Conservation (phyloP, 2,113 vertebrate species). For the Numida meleagris region DNA sequence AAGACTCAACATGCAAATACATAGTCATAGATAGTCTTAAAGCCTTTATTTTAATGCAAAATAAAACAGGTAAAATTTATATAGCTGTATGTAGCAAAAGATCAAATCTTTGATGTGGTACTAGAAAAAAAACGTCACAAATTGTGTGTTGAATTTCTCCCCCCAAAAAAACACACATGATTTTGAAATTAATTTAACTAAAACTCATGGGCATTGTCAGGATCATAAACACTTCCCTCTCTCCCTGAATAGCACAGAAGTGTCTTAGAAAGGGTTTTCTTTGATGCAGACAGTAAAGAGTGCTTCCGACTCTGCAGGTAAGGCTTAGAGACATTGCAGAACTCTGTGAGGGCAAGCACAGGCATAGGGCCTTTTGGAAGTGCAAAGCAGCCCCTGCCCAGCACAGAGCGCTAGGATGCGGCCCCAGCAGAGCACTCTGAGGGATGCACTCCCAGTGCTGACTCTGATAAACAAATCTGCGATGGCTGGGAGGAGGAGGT, state of each 20-base stretch:
- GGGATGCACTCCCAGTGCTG: slow-evolving; percentile 18
- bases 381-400: slow-evolving; percentile 18
- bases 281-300: slow-evolving; percentile 36
- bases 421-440: slow-evolving; percentile 18
- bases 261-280: slow-evolving; percentile 41
- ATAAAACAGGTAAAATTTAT: slow-evolving; percentile 79
- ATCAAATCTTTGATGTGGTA: slow-evolving; percentile 61
- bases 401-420: neutral
- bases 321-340: slow-evolving; percentile 26
- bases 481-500: slow-evolving; percentile 52
- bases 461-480: slow-evolving; percentile 40
- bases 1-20: neutral
- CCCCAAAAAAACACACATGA: slow-evolving; percentile 38
- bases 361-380: slow-evolving; percentile 1
- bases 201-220: slow-evolving; percentile 54
- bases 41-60: slow-evolving; percentile 85
- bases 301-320: neutral
- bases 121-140: slow-evolving; percentile 72
- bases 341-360: neutral
- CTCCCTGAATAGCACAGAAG: slow-evolving; percentile 37
- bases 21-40: slow-evolving; percentile 54
- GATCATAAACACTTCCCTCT: slow-evolving; percentile 52
- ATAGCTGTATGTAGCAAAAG: slow-evolving; percentile 76
- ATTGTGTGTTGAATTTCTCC: slow-evolving; percentile 62
- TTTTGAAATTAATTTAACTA: slow-evolving; percentile 67